A percentile compares a stretch with the other conserved stretches of the same genome.
These are phyloP conservation scores for Escarpia spicata DNA, from an alignment of 2,888 invertebrate genomes.

Conservation along the genomic window DNA sequence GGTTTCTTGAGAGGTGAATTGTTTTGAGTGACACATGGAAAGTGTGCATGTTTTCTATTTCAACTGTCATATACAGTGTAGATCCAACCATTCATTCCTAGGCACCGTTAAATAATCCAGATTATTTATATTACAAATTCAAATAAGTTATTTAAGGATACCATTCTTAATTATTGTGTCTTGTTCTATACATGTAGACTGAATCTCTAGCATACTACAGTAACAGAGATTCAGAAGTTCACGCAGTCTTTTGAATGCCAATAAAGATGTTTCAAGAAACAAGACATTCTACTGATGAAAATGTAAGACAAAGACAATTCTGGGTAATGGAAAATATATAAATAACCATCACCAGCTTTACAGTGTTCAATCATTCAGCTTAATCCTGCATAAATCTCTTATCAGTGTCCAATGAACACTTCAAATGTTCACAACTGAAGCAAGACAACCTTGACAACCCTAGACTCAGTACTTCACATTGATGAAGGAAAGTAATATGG, in stretches of 20 bases:
- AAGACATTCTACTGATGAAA: too few relatives aligned
- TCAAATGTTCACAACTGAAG: neutral
- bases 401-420: neutral
- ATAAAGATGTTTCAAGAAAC: neutral
- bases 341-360: too few relatives aligned
- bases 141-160: neutral
- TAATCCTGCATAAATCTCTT: neutral
- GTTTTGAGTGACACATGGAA: neutral
- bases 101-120: neutral
- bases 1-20: neutral
- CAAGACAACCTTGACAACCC: neutral
- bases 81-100: neutral
- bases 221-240: neutral
- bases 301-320: too few relatives aligned
- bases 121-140: neutral
- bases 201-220: neutral
- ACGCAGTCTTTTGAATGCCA: neutral
- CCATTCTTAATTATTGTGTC: neutral
- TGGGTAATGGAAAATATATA: too few relatives aligned
- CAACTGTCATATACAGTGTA: too few relatives aligned
- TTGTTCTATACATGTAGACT: neutral
- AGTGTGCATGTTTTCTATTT: neutral
- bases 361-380: neutral
- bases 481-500: neutral
- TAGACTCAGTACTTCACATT: neutral